Evolutionary conservation across 2,888 invertebrate species (phyloP), one percentile per base, ranked within the genome.

Genomic region (Meandrusa payeni): DNA sequence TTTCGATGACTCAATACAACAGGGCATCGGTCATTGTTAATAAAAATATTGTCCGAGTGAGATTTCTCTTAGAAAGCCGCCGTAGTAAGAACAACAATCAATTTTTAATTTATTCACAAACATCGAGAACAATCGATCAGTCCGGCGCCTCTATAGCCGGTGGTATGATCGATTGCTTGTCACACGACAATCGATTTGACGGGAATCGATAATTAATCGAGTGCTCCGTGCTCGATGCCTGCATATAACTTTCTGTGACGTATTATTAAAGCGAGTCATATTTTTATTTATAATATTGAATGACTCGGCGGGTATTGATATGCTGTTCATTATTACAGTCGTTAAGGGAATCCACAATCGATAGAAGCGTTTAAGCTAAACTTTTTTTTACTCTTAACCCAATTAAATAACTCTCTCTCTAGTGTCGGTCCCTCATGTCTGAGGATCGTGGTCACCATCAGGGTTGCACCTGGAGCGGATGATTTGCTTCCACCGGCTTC

Each of bases 161-260:
- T 60, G 54, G 55, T 54, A 66, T 83, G 83, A 85, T 81, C 69
- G 82, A 85, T 83, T 65, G 65, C 60, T 69, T 69, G 77, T 69
- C 71, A 56, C 71, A 62, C 65, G 59, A 50, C 57, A 57, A 66
- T 57, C 65, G 65, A 69, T 70, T 69, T 64, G 65, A 74, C 72
- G 61, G 59, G 61, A 59, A 68, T 67, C 67, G 68, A 71, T 82
- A 80, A 80, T 82, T 79, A 81, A 82, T 81, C 75, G 76, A 69
- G 64, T 43, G 40, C 46, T 51, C 46, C 5, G 13, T 20, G 9
- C 22, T 39, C 33, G 33, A 20, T 19, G 41, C 32, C 31, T 47
- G 51, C 48, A 45, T 47, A 55, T 52, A 59, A 61, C 60, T 61
- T 61, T 57, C 46, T 51, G 58, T 59, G 61, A 54, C 54, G 54